Conservation (phyloP, 1,140 invertebrate species). For the Hylaeus anthracinus region DNA sequence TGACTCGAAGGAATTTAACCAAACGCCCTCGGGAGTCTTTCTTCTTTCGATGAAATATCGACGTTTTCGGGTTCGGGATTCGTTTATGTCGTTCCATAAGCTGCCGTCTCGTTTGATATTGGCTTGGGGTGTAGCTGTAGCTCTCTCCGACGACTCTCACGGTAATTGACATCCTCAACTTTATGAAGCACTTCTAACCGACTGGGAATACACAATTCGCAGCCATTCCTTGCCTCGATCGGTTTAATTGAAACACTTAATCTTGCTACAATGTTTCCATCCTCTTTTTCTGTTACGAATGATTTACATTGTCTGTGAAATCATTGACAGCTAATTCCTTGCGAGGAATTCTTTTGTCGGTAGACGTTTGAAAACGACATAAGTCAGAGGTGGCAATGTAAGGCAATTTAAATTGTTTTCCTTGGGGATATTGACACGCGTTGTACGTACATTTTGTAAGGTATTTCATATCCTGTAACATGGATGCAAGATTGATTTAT, state of each 20-base stretch:
- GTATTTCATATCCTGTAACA: too few relatives aligned
- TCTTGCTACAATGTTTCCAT: not conserved
- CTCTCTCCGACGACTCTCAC: slow-evolving; percentile 13
- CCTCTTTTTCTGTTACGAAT: not conserved
- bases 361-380: too few relatives aligned
- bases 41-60: slow-evolving; percentile 17
- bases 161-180: slow-evolving; percentile 35
- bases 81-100: slow-evolving; percentile 19
- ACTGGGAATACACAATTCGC: slow-evolving; percentile 13
- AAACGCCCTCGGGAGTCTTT: not conserved
- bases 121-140: not conserved
- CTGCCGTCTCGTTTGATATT: slow-evolving; percentile 6
- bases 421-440: too few relatives aligned
- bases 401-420: too few relatives aligned
- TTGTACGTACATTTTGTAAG: too few relatives aligned
- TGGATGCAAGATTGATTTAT: too few relatives aligned
- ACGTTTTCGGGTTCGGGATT: slow-evolving; percentile 3
- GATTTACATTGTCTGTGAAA: too few relatives aligned
- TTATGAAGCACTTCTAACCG: slow-evolving; percentile 22
- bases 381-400: too few relatives aligned
- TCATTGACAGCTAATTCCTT: too few relatives aligned
- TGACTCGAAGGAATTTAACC: slow-evolving; percentile 3
- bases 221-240: slow-evolving; percentile 8
- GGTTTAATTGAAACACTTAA: slow-evolving; percentile 26
- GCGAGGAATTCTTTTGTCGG: too few relatives aligned